Percentiles rank a stretch among this genome's conserved stretches.
Evolutionary conservation across 2,113 vertebrate genomes (phyloP).

Genomic region (Takifugu flavidus): DNA sequence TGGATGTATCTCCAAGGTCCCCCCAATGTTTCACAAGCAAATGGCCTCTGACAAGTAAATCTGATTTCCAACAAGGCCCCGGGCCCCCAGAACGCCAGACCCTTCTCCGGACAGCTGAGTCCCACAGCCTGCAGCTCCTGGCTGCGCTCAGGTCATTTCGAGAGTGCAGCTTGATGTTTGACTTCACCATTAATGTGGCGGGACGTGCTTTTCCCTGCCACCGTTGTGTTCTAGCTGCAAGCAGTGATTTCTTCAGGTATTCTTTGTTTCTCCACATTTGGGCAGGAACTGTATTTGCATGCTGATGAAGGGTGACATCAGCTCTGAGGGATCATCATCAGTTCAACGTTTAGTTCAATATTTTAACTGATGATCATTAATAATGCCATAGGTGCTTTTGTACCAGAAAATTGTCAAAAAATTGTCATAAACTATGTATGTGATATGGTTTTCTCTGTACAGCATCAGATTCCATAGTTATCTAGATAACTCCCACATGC

Average conservation of each 20-base stretch:
- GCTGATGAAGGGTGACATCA: too few relatives aligned
- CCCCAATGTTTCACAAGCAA: slow-evolving; percentile 9
- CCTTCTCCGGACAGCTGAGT: slow-evolving; percentile 80
- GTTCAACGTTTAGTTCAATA: too few relatives aligned
- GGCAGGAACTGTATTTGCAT: background rate
- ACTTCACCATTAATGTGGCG: slow-evolving; percentile 89
- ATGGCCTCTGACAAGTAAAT: slow-evolving; percentile 2
- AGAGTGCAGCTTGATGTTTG: slow-evolving; percentile 86
- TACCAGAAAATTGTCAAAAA: too few relatives aligned
- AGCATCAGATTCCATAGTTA: too few relatives aligned
- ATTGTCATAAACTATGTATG: too few relatives aligned
- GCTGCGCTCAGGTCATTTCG: slow-evolving; percentile 84
- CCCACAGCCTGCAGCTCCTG: slow-evolving; percentile 89
- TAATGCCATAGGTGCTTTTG: too few relatives aligned
- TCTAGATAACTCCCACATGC: too few relatives aligned
- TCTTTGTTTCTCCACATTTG: background rate
- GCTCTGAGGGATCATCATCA: too few relatives aligned
- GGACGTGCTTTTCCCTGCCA: slow-evolving; percentile 87
- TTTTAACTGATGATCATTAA: too few relatives aligned
- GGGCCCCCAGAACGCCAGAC: slow-evolving; percentile 76
- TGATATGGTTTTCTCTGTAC: too few relatives aligned
- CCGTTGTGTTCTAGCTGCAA: slow-evolving; percentile 91
- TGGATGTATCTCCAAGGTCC: slow-evolving; percentile 30
- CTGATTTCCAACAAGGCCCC: slow-evolving; percentile 66
- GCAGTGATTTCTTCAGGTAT: slow-evolving; percentile 98